phyloP scores from a whole-genome alignment of 1,140 invertebrate species.

The Campodea augens region DNA sequence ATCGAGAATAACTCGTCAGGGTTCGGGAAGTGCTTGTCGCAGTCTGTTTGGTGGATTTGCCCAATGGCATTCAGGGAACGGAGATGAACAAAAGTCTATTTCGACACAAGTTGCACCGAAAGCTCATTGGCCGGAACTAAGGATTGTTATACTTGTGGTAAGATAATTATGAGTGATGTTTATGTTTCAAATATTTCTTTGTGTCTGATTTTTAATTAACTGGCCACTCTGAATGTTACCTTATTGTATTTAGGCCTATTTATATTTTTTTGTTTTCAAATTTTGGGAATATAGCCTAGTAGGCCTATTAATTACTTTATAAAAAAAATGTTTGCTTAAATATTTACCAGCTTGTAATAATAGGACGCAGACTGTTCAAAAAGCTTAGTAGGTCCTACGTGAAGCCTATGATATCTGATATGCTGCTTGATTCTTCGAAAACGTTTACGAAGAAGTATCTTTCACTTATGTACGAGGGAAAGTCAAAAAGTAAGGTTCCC shows the following conservation, averaged over 20 bases:
- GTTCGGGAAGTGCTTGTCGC: conserved; percentile 91
- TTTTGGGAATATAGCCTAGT: background rate
- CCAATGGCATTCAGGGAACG: conserved; percentile 58
- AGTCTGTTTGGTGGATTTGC: conserved; percentile 90
- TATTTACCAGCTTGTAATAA: no score
- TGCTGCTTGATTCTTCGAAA: no score
- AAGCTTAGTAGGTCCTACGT: no score
- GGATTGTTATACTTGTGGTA: conserved; percentile 74
- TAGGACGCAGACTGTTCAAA: no score
- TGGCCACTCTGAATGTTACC: background rate
- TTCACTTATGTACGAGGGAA: no score
- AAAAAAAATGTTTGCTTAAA: background rate
- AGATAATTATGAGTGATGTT: conserved; percentile 15
- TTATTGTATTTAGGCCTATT: conserved; percentile 3
- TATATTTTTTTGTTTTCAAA: background rate
- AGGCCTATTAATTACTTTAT: background rate
- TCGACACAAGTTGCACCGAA: conserved; percentile 51
- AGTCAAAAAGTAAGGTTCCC: no score
- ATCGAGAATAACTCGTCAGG: conserved; percentile 61
- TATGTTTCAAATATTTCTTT: no score
- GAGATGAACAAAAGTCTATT: conserved; percentile 62
- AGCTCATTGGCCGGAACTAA: conserved; percentile 77
- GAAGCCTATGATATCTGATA: no score
- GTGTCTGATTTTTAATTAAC: no score
- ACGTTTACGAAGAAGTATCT: no score